Base-by-base conservation (phyloP, 2,888 invertebrate genomes). In the Drosophila vallismaia region DNA sequence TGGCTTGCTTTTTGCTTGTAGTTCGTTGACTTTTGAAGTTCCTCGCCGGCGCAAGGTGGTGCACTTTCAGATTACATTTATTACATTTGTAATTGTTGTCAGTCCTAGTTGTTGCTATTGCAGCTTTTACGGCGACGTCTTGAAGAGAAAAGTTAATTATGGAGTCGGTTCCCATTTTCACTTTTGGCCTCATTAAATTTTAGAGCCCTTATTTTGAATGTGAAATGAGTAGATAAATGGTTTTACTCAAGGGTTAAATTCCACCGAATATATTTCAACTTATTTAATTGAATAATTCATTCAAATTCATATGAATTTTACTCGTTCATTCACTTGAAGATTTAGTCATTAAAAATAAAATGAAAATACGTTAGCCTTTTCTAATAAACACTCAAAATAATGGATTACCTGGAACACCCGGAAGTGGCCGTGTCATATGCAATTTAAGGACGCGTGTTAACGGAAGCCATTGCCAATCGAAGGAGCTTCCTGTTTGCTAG, bases 401-500 rank as follows among this genome's bases (percentile, higher is more conserved):
- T 42, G 40, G 40, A 19, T 19, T 0, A 19, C 19, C 19, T 8
- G 4, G 14, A 44, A 24, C 24, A 1, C 42, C 33, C 10, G 4
- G 9, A 24, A 10, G 4, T 19, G 24, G 4, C 24, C 10, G 6
- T 83, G 76, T 67, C 84, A 75, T 62, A 74, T 64, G 79, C 82
- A 79, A 71, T 80, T 86, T 81, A 24, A 60, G 63, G 89, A 88
- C 90, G 89, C 88, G 87, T 88, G 88, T 64, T 86, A 88, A 36
- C 91, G 91, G 91, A 91, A 91, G 89, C 90, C 89, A 89, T 89
- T 87, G 90, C 88, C 91, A 91, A 91, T 91, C 90, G 90, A 88
- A 87, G 88, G 78, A 86, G 83, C 86, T 90, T 91, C 91, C 90
- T 90, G 83, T 29, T 24, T 81, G 66, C 70, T 64, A 63, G 31